Evolutionary conservation across 1,140 invertebrate species (phyloP).

Genomic region (Anoplophora glabripennis): DNA sequence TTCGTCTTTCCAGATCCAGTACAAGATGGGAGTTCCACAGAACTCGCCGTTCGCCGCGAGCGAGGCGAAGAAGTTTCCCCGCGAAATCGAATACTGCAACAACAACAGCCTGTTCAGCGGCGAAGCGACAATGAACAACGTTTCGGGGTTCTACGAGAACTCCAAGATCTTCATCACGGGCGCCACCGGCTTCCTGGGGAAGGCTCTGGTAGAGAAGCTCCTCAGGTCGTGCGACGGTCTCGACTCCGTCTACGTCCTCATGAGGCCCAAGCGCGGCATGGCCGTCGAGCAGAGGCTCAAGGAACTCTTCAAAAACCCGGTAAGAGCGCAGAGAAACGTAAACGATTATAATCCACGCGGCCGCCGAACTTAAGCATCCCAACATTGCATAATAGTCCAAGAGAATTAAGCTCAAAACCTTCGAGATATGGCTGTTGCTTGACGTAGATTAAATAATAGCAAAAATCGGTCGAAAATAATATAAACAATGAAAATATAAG

Average conservation of each 20-base stretch:
- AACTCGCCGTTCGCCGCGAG: not conserved
- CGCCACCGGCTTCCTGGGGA: conserved; percentile 82
- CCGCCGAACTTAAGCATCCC: too few relatives aligned
- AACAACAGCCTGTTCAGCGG: conserved; percentile 17
- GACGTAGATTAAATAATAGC: too few relatives aligned
- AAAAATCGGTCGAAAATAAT: too few relatives aligned
- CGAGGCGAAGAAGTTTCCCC: conserved; percentile 16
- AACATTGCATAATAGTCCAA: too few relatives aligned
- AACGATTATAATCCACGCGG: too few relatives aligned
- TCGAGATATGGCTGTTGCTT: too few relatives aligned
- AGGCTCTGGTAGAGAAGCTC: conserved; percentile 85
- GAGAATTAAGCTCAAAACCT: too few relatives aligned
- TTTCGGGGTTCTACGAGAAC: conserved; percentile 51
- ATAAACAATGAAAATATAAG: too few relatives aligned
- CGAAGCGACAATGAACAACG: conserved; percentile 31
- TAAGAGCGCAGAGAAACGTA: too few relatives aligned
- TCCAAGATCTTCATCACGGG: conserved; percentile 60
- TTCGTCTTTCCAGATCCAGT: too few relatives aligned
- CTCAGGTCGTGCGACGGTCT: conserved; percentile 77
- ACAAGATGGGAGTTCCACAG: conserved; percentile 8
- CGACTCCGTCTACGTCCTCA: conserved; percentile 74
- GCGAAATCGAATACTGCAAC: conserved; percentile 12
- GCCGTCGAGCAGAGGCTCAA: conserved; percentile 61
- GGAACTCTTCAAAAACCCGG: conserved; percentile 66
- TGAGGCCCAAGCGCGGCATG: conserved; percentile 69